Conservation (phyloP, 2,888 invertebrate species). For the Limnephilus marmoratus region DNA sequence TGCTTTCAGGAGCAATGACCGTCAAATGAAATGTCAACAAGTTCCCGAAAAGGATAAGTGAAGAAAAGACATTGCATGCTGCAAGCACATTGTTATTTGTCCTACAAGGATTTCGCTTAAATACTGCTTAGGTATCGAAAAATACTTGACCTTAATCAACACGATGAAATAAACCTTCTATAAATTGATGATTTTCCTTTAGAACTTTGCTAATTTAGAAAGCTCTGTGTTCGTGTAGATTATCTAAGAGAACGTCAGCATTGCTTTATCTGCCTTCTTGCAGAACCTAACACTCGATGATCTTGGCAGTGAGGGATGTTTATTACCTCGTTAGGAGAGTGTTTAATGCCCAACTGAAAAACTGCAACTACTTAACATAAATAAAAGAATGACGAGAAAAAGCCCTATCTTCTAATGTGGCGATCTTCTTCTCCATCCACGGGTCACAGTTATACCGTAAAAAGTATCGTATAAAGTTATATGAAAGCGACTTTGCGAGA, state of each 20-base stretch:
- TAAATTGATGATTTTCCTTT: neutral
- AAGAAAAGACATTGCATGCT: no score
- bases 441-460: no score
- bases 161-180: neutral
- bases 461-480: no score
- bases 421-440: no score
- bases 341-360: no score
- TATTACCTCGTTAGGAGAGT: neutral
- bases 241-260: neutral
- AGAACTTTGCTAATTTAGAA: neutral
- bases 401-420: no score
- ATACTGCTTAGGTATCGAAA: no score
- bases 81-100: neutral
- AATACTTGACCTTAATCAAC: no score
- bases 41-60: neutral
- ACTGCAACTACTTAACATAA: no score
- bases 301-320: neutral
- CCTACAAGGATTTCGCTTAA: no score
- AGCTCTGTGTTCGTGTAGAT: neutral
- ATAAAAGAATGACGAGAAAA: no score
- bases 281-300: neutral
- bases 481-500: no score
- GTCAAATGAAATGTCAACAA: neutral
- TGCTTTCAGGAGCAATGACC: neutral
- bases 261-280: neutral